A percentile compares a stretch with the other conserved stretches of the same genome.
phyloP scores from a whole-genome alignment of 64 coral and sea anemone species.

The Exaiptasia diaphana region DNA sequence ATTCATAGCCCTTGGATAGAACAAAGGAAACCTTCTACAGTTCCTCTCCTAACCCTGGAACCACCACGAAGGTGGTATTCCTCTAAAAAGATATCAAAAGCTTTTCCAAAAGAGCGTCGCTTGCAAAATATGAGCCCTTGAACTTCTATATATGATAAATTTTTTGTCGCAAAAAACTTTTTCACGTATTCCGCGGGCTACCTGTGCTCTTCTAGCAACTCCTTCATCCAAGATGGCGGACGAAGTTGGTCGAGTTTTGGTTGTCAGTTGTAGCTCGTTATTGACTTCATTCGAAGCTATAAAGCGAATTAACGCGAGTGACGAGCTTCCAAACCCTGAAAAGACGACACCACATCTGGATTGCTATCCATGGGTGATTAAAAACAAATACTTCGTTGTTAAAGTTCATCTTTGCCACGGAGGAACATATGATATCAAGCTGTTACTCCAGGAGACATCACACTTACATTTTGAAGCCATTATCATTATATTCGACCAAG shows the following conservation, averaged over 20 bases:
- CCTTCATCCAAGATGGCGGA: conserved; percentile 13
- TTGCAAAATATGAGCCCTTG: too few relatives aligned
- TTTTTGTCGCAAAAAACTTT: too few relatives aligned
- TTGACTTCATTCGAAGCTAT: background rate
- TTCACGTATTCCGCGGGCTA: too few relatives aligned
- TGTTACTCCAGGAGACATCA: background rate
- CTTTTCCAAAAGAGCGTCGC: too few relatives aligned
- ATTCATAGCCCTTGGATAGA: too few relatives aligned
- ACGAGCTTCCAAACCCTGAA: background rate
- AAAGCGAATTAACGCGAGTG: too few relatives aligned
- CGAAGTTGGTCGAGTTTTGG: conserved; percentile 7
- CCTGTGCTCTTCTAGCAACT: too few relatives aligned
- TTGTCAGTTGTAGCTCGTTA: background rate
- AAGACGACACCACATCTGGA: background rate
- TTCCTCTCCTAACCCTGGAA: too few relatives aligned
- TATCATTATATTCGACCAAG: background rate
- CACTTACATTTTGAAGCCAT: background rate
- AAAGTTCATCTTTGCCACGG: background rate
- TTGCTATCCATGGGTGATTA: background rate
- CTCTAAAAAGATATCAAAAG: too few relatives aligned
- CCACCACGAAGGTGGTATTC: too few relatives aligned
- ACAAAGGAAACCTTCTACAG: too few relatives aligned
- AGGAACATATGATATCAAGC: background rate
- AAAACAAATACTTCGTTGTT: background rate
- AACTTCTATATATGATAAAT: too few relatives aligned